Evolutionary conservation across 2,888 invertebrate species (phyloP), one percentile per base, ranked within the genome.

Genomic region (Pseudoips prasinana): DNA sequence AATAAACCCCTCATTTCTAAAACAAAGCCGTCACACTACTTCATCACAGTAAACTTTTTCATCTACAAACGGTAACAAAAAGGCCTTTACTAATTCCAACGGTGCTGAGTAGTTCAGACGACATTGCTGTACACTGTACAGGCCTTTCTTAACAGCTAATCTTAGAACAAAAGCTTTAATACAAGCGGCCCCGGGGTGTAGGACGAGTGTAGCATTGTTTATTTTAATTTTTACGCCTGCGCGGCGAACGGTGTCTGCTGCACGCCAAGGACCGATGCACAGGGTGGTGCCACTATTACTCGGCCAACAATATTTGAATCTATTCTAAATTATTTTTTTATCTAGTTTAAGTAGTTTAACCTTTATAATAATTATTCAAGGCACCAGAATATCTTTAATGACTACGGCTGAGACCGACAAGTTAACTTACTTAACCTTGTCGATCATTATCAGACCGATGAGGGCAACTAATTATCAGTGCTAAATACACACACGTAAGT

Each of bases 131-230:
- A 37, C 28, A 51, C 32, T 51, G 34, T 50, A 52, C 41, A 38
- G 39, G 71, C 70, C 72, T 81, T 84, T 82, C 83, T 86, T 85
- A 79, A 80, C 73, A 81, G 81, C 85, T 86, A 87, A 86, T 87
- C 86, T 87, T 79, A 86, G 79, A 75, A 87, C 87, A 87, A 87
- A 86, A 78, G 86, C 72, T 71, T 83, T 83, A 84, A 83, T 84
- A 76, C 73, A 58, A 50, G 54, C 53, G 76, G 85, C 80, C 58
- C 58, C 57, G 76, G 68, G 84, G 79, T 83, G 72, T 86, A 73
- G 86, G 84, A 71, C 84, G 84, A 70, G 63, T 71, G 75, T 72
- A 64, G 64, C 70, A 73, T 86, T 86, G 86, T 86, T 85, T 86
- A 79, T 86, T 86, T 86, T 83, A 86, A 83, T 86, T 85, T 86